A percentile compares a stretch with the other conserved stretches of the same genome.
Conservation (phyloP, 2,888 invertebrate species). For the Ypsolopha sequella region DNA sequence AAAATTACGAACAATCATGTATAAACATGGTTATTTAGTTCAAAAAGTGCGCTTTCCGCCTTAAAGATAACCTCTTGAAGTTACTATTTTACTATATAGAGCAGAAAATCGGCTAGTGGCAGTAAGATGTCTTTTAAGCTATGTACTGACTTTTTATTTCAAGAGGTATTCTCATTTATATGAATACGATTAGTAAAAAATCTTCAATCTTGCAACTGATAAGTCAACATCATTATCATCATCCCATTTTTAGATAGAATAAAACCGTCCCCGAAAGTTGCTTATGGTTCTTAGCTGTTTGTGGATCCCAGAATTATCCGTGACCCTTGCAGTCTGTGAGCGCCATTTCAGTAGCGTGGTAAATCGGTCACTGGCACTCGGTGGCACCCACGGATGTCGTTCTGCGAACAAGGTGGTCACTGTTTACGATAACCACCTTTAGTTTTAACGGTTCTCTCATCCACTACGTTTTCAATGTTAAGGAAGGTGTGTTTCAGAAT, state of each 20-base stretch:
- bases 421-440: neutral
- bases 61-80: neutral
- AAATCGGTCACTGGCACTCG: slow-evolving; percentile 2
- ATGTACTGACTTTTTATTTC: too few relatives aligned
- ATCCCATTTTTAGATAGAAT: neutral
- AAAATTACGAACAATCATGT: too few relatives aligned
- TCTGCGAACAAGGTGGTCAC: neutral
- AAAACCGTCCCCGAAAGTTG: neutral
- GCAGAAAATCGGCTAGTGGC: too few relatives aligned
- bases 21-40: too few relatives aligned
- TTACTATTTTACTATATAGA: too few relatives aligned
- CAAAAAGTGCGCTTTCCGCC: neutral
- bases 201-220: too few relatives aligned
- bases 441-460: too few relatives aligned
- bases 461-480: too few relatives aligned
- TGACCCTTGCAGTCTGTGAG: neutral
- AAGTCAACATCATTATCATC: neutral
- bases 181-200: too few relatives aligned
- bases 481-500: too few relatives aligned
- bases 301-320: neutral
- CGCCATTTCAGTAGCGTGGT: neutral
- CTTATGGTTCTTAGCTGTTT: neutral
- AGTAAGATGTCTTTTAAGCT: too few relatives aligned
- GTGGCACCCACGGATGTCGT: neutral
- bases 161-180: too few relatives aligned